Percentiles rank a stretch among this genome's conserved stretches.
These are phyloP conservation scores for Anadara kagoshimensis DNA, from an alignment of 1,140 invertebrate species.

Conservation along the genomic window DNA sequence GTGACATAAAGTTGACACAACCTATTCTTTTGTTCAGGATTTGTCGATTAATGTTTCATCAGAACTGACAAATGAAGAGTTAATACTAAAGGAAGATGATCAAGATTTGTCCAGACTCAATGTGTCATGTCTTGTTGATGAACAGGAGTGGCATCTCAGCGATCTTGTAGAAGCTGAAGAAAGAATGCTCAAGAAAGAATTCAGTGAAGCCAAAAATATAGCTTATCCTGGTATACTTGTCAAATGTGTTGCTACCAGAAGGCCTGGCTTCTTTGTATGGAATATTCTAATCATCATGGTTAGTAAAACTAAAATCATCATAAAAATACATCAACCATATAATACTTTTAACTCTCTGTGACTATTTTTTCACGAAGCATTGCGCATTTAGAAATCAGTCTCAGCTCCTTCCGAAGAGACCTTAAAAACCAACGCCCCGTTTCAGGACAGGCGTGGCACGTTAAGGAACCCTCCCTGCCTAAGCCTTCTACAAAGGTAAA, in stretches of 20 bases:
- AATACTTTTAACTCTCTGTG: too few species aligned
- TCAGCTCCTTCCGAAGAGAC: too few species aligned
- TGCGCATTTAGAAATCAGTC: too few species aligned
- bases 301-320: too few species aligned
- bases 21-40: slow-evolving; percentile 44
- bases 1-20: too few species aligned
- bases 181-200: slow-evolving; percentile 48
- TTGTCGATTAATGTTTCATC: slow-evolving; percentile 58
- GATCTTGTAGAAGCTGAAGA: slow-evolving; percentile 49
- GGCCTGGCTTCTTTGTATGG: slow-evolving; percentile 54
- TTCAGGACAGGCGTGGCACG: too few species aligned
- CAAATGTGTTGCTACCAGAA: slow-evolving; percentile 46
- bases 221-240: slow-evolving; percentile 43
- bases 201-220: slow-evolving; percentile 39
- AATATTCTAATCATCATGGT: slow-evolving; percentile 56
- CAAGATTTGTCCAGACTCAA: slow-evolving; percentile 55
- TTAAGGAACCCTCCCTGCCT: too few species aligned
- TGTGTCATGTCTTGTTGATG: slow-evolving; percentile 63
- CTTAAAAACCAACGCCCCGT: too few species aligned
- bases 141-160: slow-evolving; percentile 58
- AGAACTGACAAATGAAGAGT: slow-evolving; percentile 43
- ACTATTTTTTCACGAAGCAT: too few species aligned
- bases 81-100: slow-evolving; percentile 58
- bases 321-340: too few species aligned
- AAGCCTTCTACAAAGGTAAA: too few species aligned